Conservation (phyloP, 2,797 vertebrate species). For the Darevskia mixta region DNA sequence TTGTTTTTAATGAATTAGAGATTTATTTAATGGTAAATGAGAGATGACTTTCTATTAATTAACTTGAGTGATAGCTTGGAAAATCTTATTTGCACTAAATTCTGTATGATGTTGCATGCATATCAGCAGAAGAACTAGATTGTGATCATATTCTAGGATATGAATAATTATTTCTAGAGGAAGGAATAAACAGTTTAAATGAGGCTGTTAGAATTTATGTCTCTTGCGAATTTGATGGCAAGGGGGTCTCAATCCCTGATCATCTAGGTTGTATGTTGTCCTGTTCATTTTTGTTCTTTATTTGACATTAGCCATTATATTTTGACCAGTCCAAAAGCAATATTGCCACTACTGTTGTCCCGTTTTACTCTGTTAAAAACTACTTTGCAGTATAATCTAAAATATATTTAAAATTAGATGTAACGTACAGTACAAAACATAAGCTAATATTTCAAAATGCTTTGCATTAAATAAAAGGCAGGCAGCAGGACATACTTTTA, state of each 20-base stretch:
- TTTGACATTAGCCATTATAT: constrained; percentile 30
- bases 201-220: constrained; percentile 19
- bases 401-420: not conserved
- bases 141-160: constrained; percentile 3
- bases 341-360: constrained; percentile 21
- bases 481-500: not conserved
- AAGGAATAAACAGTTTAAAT: constrained; percentile 32
- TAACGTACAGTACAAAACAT: not conserved
- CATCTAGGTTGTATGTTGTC: not conserved
- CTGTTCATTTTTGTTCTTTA: not conserved
- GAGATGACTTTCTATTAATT: not conserved
- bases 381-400: not conserved
- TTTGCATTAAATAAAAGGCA: not conserved
- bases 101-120: not conserved
- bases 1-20: constrained; percentile 11
- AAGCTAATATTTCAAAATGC: not conserved
- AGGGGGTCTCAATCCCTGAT: not conserved
- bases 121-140: not conserved
- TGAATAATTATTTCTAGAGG: not conserved
- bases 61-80: not conserved
- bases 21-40: constrained; percentile 25
- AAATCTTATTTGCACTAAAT: not conserved
- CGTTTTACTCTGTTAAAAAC: constrained; percentile 12
- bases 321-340: not conserved
- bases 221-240: constrained; percentile 18